A percentile compares a stretch with the other conserved stretches of the same genome.
Evolutionary conservation across 2,888 invertebrate species (phyloP).

Genomic region (Tetanocera ferruginea): DNA sequence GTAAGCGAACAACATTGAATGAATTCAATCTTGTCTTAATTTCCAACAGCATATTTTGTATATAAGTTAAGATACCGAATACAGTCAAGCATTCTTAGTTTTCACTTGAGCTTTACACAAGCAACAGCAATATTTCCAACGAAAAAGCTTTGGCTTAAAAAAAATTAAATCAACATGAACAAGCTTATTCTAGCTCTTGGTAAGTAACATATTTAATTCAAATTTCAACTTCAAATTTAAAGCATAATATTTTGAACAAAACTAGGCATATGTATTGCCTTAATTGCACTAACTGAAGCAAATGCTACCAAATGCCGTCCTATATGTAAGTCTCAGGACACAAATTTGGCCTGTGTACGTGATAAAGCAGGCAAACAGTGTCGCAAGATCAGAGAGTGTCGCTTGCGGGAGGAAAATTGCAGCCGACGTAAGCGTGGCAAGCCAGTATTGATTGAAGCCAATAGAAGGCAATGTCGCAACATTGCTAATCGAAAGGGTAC

Average conservation of each 20-base stretch:
- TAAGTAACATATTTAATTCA: conserved; percentile 30
- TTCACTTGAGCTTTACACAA: neutral
- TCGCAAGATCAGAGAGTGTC: conserved; percentile 53
- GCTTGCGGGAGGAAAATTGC: conserved; percentile 56
- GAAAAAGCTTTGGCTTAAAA: neutral
- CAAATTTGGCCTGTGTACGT: conserved; percentile 49
- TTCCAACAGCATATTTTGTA: neutral
- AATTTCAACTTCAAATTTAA: neutral
- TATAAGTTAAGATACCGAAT: neutral
- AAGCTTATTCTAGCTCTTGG: conserved; percentile 38
- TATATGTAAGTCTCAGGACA: conserved; percentile 25
- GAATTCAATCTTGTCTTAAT: neutral
- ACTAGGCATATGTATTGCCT: conserved; percentile 8
- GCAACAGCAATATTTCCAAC: neutral
- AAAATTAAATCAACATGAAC: conserved; percentile 31
- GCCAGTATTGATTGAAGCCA: neutral
- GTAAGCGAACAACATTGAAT: neutral
- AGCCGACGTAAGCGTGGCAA: neutral
- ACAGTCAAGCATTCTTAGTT: neutral
- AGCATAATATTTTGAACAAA: neutral
- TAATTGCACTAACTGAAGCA: conserved; percentile 35
- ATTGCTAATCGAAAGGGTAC: conserved; percentile 32
- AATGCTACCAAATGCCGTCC: conserved; percentile 28
- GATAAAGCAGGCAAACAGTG: conserved; percentile 46
- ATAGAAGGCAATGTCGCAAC: conserved; percentile 30